Evolutionary conservation across 2,113 vertebrate genomes (phyloP).

Genomic region (Bettongia penicillata): DNA sequence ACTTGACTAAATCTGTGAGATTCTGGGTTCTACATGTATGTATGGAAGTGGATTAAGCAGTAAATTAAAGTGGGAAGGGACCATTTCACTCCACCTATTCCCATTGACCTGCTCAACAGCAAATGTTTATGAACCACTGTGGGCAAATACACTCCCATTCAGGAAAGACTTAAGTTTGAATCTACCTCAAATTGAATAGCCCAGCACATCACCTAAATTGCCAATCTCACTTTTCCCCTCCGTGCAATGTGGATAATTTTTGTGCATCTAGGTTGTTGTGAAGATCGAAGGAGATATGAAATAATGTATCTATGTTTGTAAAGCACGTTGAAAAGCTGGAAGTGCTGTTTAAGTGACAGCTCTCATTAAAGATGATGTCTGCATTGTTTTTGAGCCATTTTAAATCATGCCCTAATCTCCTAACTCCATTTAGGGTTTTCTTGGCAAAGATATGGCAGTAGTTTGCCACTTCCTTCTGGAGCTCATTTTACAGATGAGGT

Average conservation of each 20-base stretch:
- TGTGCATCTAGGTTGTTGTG: neutral
- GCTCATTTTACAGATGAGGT: no score
- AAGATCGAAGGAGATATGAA: neutral
- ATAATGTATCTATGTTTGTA: neutral
- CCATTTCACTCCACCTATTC: neutral
- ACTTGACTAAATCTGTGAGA: neutral
- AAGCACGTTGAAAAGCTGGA: no score
- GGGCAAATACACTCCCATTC: neutral
- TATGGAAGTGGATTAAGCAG: neutral
- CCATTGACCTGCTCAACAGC: neutral
- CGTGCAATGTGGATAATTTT: neutral
- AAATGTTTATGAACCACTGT: neutral
- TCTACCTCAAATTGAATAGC: neutral
- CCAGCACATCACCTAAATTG: neutral
- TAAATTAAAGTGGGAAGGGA: neutral
- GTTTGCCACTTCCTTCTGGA: no score
- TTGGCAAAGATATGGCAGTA: no score
- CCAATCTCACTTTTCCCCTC: neutral
- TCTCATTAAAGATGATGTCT: no score
- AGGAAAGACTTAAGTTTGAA: neutral
- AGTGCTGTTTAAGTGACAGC: no score
- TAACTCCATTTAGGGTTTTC: neutral
- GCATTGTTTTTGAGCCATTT: no score
- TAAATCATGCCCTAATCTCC: no score
- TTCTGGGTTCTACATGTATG: neutral